Evolutionary conservation across 2,113 vertebrate genomes (phyloP).

Genomic region (Sebastes fasciatus): DNA sequence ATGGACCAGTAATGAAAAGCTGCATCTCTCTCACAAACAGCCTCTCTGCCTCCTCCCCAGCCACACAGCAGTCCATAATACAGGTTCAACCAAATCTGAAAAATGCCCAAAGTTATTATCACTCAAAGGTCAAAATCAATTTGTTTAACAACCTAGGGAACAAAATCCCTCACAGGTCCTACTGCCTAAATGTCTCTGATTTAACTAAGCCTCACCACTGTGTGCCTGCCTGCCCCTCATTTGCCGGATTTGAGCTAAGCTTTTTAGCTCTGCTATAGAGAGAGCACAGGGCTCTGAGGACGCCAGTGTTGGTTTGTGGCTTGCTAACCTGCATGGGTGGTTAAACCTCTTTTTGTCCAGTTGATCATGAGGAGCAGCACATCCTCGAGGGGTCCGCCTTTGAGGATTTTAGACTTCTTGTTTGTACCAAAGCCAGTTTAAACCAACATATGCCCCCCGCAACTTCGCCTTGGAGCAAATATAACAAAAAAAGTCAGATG

Average conservation of each 20-base stretch:
- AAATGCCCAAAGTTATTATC: constrained; percentile 43
- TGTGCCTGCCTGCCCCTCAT: constrained; percentile 49
- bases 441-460: neutral
- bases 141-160: constrained; percentile 65
- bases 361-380: constrained; percentile 15
- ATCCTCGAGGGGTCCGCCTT: neutral
- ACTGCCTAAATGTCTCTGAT: constrained; percentile 61
- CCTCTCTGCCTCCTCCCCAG: neutral
- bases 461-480: neutral
- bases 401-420: constrained; percentile 21
- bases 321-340: constrained; percentile 36
- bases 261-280: constrained; percentile 52
- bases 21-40: neutral
- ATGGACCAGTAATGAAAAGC: neutral
- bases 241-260: constrained; percentile 65
- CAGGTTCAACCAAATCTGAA: constrained; percentile 37
- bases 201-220: constrained; percentile 46
- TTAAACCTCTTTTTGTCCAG: constrained; percentile 44
- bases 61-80: neutral
- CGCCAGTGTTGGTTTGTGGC: constrained; percentile 23
- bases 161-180: constrained; percentile 61
- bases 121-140: constrained; percentile 69
- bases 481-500: neutral
- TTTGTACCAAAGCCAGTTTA: constrained; percentile 15
- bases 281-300: constrained; percentile 32